Evolutionary conservation across 2,113 vertebrate species (phyloP).

Genomic region (Nibea coibor): DNA sequence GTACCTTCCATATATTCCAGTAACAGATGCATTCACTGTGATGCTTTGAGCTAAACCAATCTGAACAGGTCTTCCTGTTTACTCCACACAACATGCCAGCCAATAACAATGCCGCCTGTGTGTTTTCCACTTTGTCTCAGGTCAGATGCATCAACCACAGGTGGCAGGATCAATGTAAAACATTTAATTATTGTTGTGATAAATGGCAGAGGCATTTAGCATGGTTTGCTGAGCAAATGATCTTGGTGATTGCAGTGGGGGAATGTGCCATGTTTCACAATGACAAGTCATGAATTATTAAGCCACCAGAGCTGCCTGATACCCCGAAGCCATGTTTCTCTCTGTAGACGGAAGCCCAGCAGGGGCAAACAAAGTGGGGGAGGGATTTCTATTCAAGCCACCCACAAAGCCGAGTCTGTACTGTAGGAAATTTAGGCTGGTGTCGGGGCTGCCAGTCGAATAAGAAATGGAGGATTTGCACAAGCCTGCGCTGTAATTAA

Average conservation of each 20-base stretch:
- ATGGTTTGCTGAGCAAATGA: constrained; percentile 65
- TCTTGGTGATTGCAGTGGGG: constrained; percentile 56
- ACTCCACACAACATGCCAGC: constrained; percentile 19
- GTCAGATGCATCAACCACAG: constrained; percentile 55
- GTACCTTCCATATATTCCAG: not conserved
- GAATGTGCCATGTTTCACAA: constrained; percentile 59
- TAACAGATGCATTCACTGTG: not conserved
- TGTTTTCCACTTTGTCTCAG: constrained; percentile 40
- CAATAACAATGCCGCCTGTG: constrained; percentile 35
- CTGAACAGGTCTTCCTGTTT: constrained; percentile 32
- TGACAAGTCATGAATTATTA: constrained; percentile 78
- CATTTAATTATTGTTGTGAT: constrained; percentile 73
- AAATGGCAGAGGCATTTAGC: constrained; percentile 65
- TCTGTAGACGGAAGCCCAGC: constrained; percentile 62
- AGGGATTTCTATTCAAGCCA: constrained; percentile 43
- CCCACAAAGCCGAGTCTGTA: constrained; percentile 38
- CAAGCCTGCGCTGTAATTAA: not conserved
- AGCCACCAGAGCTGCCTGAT: constrained; percentile 53
- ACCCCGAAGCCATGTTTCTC: constrained; percentile 57
- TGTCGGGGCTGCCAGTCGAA: not conserved
- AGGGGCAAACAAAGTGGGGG: constrained; percentile 59
- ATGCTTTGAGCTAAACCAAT: constrained; percentile 4
- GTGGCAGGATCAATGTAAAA: constrained; percentile 63
- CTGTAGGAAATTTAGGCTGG: constrained; percentile 19
- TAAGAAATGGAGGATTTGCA: constrained; percentile 15